phyloP scores from a whole-genome alignment of 2,797 vertebrate genomes.

The Alosa sapidissima region DNA sequence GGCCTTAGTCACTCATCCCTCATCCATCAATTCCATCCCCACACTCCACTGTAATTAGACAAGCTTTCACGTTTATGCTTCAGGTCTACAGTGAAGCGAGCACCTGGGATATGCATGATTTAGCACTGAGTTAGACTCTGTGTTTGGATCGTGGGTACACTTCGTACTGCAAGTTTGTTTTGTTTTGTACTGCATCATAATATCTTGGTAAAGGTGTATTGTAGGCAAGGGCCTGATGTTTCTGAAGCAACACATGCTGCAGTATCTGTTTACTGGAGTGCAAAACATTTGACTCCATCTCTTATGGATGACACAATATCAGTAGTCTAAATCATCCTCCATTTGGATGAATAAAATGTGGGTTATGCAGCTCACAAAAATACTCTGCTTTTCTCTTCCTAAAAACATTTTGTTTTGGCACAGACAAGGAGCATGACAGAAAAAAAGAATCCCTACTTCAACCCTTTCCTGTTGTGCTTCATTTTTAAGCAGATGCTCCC shows the following conservation, averaged over 20 bases:
- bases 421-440: constrained; percentile 40
- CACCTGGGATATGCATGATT: constrained; percentile 8
- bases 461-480: constrained; percentile 32
- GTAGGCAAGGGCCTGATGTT: too few relatives aligned
- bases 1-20: neutral
- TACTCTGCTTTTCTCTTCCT: neutral
- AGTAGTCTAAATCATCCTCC: neutral
- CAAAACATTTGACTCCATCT: neutral
- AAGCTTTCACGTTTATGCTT: neutral
- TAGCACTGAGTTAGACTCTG: neutral
- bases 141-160: neutral
- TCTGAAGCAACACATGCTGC: neutral
- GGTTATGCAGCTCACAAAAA: neutral
- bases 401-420: neutral
- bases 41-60: constrained; percentile 2
- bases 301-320: neutral
- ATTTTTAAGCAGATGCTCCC: constrained; percentile 79
- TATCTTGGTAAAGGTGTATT: neutral
- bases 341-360: neutral
- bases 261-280: neutral
- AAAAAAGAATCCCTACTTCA: constrained; percentile 42
- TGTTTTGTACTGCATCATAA: neutral
- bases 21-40: neutral
- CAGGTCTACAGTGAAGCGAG: neutral
- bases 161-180: neutral